Evolutionary conservation across 1,140 invertebrate species (phyloP).

Genomic region (Drosophila navojoa): DNA sequence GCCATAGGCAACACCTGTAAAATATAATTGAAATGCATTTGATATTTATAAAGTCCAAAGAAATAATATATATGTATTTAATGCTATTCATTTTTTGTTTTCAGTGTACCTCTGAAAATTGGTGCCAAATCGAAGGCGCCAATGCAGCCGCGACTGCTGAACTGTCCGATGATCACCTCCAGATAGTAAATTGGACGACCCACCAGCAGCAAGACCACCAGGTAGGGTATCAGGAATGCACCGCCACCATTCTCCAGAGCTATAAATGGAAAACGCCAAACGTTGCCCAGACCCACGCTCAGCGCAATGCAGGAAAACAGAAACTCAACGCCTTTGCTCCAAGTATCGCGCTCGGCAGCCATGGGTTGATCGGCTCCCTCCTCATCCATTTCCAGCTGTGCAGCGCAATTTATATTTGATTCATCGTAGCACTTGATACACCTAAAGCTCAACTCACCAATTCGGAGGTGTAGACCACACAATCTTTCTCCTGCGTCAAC

Average conservation of each 20-base stretch:
- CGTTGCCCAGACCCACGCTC: slow-evolving; percentile 93
- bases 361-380: slow-evolving; percentile 2
- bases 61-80: too few relatives aligned
- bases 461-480: slow-evolving; percentile 41
- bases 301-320: slow-evolving; percentile 92
- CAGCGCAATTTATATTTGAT: background rate
- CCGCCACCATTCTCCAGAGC: slow-evolving; percentile 91
- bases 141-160: slow-evolving; percentile 87
- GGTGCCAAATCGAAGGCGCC: slow-evolving; percentile 85
- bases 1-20: slow-evolving; percentile 88
- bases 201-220: slow-evolving; percentile 90
- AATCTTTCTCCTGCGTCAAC: background rate
- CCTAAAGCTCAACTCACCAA: slow-evolving; percentile 14
- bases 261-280: slow-evolving; percentile 92
- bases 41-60: too few relatives aligned
- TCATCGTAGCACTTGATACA: background rate
- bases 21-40: too few relatives aligned
- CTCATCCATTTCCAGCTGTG: slow-evolving; percentile 40
- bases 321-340: slow-evolving; percentile 91
- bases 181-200: slow-evolving; percentile 93
- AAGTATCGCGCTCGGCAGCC: slow-evolving; percentile 76
- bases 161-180: slow-evolving; percentile 91
- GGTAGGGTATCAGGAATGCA: slow-evolving; percentile 91
- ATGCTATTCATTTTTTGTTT: background rate
- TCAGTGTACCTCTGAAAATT: slow-evolving; percentile 85